These are phyloP conservation scores for Octomys mimax DNA, from an alignment of 2,797 vertebrate species.

Conservation along the genomic window DNA sequence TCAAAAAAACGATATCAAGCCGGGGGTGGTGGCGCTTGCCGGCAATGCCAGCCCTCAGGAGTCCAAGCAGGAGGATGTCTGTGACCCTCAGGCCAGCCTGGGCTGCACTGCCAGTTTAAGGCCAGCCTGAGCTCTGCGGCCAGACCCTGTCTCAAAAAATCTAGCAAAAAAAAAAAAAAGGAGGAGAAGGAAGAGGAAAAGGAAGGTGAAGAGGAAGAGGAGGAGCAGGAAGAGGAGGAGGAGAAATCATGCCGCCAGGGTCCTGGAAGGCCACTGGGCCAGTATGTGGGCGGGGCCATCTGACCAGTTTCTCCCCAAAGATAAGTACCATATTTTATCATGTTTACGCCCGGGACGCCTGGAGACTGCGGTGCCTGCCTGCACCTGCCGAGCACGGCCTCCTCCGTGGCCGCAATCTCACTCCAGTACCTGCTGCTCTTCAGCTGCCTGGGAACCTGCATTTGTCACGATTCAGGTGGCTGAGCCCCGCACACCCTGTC, in stretches of 20 bases:
- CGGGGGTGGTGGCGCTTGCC: rapidly evolving
- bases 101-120: no score
- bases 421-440: rapidly evolving
- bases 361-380: not conserved
- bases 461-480: not conserved
- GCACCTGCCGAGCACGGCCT: not conserved
- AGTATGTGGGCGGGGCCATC: not conserved
- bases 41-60: not conserved
- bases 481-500: not conserved
- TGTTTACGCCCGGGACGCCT: not conserved
- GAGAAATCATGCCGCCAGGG: no score
- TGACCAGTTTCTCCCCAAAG: not conserved
- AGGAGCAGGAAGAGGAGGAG: not conserved
- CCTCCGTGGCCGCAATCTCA: rapidly evolving
- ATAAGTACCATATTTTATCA: not conserved
- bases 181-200: no score
- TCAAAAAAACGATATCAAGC: not conserved
- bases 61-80: not conserved
- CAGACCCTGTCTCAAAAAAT: not conserved
- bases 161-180: not conserved
- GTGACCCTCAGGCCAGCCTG: not conserved
- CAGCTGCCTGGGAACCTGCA: not conserved
- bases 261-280: not conserved
- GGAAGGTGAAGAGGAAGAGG: no score
- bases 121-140: not conserved